phyloP scores from a whole-genome alignment of 2,113 vertebrate genomes.

The Pollachius pollachius region DNA sequence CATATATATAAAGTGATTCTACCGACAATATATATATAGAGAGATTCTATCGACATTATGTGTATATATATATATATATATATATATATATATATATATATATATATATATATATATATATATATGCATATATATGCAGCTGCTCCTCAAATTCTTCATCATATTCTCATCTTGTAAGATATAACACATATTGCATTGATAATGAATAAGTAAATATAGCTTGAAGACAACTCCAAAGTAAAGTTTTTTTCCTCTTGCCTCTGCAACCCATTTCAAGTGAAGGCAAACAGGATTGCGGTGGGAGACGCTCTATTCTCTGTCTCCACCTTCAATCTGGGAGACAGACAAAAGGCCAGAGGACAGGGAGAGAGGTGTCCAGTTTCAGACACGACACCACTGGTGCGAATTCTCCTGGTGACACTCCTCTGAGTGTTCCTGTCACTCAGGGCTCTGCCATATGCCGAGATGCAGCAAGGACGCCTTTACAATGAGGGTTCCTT shows the following conservation, averaged over 20 bases:
- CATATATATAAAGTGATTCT: too few species aligned
- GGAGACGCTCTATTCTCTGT: background rate
- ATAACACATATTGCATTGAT: too few species aligned
- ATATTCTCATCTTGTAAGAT: too few species aligned
- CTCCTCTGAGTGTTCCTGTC: conserved; percentile 2
- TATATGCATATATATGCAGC: too few species aligned
- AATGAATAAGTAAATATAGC: too few species aligned
- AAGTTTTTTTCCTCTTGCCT: background rate
- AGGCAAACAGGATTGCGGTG: conserved; percentile 4
- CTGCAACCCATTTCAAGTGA: background rate
- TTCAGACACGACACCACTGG: conserved; percentile 8
- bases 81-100: too few species aligned
- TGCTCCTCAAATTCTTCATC: too few species aligned
- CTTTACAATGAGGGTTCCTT: background rate
- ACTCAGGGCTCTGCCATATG: background rate
- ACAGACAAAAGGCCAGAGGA: background rate
- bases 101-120: too few species aligned
- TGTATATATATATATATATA: too few species aligned
- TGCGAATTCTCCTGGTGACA: conserved; percentile 19
- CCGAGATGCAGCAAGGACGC: background rate
- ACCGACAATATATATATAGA: too few species aligned
- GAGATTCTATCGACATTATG: too few species aligned
- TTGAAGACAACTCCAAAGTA: too few species aligned
- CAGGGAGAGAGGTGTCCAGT: background rate
- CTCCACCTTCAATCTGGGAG: conserved; percentile 2